Conservation (phyloP, 2,888 invertebrate species). For the Brachypalpus laphriformis region DNA sequence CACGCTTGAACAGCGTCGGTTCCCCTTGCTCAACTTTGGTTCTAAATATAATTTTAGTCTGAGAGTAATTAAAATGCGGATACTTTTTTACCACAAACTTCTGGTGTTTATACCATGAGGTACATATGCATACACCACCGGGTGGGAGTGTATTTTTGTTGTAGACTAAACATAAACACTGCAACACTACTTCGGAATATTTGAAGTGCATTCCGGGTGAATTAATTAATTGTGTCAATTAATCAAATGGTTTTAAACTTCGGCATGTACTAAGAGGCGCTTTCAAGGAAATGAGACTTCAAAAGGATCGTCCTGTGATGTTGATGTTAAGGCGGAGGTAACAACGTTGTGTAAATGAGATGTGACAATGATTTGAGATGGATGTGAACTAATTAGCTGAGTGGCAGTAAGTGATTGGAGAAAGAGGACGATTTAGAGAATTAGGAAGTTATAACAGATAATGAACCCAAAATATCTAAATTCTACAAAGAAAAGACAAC, state of each 20-base stretch:
- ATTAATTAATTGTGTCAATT: slow-evolving; percentile 67
- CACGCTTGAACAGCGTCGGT: background rate
- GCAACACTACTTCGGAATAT: slow-evolving; percentile 35
- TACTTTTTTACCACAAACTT: slow-evolving; percentile 52
- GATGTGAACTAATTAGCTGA: background rate
- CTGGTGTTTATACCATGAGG: slow-evolving; percentile 47
- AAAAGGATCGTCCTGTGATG: background rate
- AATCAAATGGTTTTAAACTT: slow-evolving; percentile 54
- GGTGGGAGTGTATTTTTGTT: slow-evolving; percentile 44
- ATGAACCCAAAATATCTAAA: too few species aligned
- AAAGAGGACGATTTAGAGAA: too few species aligned
- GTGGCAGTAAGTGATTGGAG: background rate
- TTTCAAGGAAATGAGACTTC: slow-evolving; percentile 4
- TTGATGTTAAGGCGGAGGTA: slow-evolving; percentile 1
- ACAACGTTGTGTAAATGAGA: background rate
- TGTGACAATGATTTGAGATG: background rate
- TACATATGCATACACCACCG: background rate
- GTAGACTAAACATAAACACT: slow-evolving; percentile 70
- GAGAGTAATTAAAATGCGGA: slow-evolving; percentile 50
- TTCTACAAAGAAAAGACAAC: too few species aligned
- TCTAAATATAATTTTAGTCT: slow-evolving; percentile 43
- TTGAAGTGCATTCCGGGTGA: slow-evolving; percentile 56
- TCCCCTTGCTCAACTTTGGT: slow-evolving; percentile 17
- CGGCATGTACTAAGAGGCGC: background rate
- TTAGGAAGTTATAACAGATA: background rate